phyloP scores from a whole-genome alignment of 2,113 vertebrate genomes.

The Barnardius zonarius region DNA sequence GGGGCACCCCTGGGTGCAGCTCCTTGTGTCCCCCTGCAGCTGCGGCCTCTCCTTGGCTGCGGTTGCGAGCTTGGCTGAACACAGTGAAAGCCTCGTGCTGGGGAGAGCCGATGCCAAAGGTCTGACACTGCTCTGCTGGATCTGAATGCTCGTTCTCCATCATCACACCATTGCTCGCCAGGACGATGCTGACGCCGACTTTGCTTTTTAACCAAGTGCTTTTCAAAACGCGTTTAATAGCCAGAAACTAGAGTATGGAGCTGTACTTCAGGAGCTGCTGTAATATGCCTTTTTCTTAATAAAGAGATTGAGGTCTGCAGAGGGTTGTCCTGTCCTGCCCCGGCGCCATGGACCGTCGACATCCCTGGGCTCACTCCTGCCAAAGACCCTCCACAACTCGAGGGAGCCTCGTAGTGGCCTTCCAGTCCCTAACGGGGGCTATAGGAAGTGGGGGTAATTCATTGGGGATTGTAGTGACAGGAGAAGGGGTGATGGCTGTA shows the following conservation, averaged over 20 bases:
- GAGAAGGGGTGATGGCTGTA: neutral
- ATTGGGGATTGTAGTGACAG: neutral
- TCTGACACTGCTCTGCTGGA: neutral
- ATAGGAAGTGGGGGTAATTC: neutral
- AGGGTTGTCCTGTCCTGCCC: neutral
- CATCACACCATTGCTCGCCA: neutral
- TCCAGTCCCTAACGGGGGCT: too few species aligned
- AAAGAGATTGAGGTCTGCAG: slow-evolving; percentile 52
- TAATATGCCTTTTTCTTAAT: slow-evolving; percentile 74
- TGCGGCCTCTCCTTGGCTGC: neutral
- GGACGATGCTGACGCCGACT: neutral
- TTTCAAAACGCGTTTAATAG: slow-evolving; percentile 28
- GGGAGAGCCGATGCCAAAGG: neutral
- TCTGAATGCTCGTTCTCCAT: neutral
- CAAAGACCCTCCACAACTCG: neutral
- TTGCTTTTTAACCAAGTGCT: slow-evolving; percentile 72
- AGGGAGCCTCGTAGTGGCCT: neutral
- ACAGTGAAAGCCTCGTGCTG: neutral
- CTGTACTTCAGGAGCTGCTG: slow-evolving; percentile 54
- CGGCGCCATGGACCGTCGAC: neutral
- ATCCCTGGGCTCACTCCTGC: neutral
- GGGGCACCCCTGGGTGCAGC: neutral
- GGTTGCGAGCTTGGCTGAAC: neutral
- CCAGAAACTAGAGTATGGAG: slow-evolving; percentile 56
- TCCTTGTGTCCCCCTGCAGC: neutral